These are phyloP conservation scores for Candidula unifasciata DNA, from an alignment of 2,888 invertebrate genomes.

Conservation along the genomic window DNA sequence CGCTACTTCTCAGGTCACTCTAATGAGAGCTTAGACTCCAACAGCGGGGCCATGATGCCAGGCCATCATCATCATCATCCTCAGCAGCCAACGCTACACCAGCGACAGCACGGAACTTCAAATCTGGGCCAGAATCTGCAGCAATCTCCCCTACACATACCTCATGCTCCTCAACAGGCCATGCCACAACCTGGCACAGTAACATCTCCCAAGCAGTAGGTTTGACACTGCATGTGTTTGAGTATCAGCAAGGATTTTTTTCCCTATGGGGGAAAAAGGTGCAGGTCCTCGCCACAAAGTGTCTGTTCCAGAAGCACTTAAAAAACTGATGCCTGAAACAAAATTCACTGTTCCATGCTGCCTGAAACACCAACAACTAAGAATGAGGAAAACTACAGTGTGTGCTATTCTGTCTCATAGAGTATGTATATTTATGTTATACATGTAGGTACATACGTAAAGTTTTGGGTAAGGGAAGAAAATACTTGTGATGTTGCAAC, in stretches of 20 bases:
- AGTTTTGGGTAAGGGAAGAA: no score
- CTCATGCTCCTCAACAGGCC: conserved; percentile 24
- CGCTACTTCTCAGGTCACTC: conserved; percentile 54
- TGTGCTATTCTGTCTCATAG: no score
- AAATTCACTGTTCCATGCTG: no score
- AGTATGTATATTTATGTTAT: no score
- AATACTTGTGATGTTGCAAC: no score
- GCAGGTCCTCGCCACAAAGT: no score
- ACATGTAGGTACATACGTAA: no score
- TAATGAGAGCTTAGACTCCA: conserved; percentile 52
- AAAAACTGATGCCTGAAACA: no score
- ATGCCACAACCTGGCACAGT: conserved; percentile 20
- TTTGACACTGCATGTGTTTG: background rate
- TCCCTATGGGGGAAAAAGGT: background rate
- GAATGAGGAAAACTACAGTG: no score
- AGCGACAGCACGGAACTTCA: conserved; percentile 40
- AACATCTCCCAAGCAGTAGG: conserved; percentile 32
- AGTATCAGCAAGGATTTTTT: background rate
- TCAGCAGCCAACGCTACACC: conserved; percentile 26
- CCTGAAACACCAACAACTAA: no score
- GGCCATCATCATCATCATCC: background rate
- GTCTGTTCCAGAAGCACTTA: no score
- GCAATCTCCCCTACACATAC: conserved; percentile 3
- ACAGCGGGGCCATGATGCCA: conserved; percentile 31
- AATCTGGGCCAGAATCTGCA: conserved; percentile 33